Evolutionary conservation across 2,888 invertebrate genomes (phyloP).

Genomic region (Macaria liturata): DNA sequence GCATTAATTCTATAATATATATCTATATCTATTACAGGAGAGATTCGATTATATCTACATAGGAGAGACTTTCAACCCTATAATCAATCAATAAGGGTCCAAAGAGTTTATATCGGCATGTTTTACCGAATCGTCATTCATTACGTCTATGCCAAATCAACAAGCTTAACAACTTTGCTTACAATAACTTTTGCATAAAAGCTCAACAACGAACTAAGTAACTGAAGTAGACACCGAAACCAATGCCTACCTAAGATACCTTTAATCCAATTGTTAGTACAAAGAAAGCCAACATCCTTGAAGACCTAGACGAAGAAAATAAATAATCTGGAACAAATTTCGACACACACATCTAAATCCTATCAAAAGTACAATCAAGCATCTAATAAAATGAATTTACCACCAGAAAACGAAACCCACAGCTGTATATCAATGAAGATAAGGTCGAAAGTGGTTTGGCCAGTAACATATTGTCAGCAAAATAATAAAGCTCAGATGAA

Average conservation of each 20-base stretch:
- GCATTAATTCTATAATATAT: too few relatives aligned
- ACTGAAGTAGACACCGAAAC: neutral
- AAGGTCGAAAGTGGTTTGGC: slow-evolving; percentile 7
- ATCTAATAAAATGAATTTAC: neutral
- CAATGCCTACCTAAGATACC: neutral
- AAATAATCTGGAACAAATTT: slow-evolving; percentile 30
- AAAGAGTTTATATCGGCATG: too few relatives aligned
- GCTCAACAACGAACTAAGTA: too few relatives aligned
- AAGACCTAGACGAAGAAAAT: slow-evolving; percentile 12
- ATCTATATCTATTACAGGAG: too few relatives aligned
- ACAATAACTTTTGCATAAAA: too few relatives aligned
- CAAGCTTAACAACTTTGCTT: too few relatives aligned
- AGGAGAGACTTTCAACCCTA: too few relatives aligned
- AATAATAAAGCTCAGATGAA: slow-evolving; percentile 29
- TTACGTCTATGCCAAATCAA: too few relatives aligned
- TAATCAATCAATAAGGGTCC: too few relatives aligned
- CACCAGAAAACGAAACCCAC: neutral
- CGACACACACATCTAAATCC: slow-evolving; percentile 28
- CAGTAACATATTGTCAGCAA: neutral
- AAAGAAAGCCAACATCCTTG: slow-evolving; percentile 21
- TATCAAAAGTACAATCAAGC: slow-evolving; percentile 27
- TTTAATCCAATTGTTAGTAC: neutral
- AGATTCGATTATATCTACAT: too few relatives aligned
- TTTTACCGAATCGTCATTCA: too few relatives aligned
- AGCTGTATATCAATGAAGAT: neutral